Base-by-base conservation (phyloP, 2,113 vertebrate genomes). In the Numenius arquata region DNA sequence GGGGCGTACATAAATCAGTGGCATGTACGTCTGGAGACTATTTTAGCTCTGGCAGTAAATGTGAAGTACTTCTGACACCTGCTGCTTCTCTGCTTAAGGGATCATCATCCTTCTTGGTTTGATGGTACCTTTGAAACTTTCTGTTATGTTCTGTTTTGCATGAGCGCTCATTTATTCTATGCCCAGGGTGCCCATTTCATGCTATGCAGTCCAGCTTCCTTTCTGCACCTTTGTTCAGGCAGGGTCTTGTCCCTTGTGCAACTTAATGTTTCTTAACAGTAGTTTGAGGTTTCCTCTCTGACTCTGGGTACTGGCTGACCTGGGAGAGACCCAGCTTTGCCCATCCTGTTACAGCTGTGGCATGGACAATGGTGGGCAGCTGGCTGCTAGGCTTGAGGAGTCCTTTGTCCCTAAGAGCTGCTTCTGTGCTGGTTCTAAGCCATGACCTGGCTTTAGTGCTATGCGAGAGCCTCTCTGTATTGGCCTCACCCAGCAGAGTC, bases 391-490 rank as follows among this genome's bases (percentile, higher is more conserved):
- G n/a, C 2, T 22, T 36, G n/a, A 85, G 52, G 43, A 79, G 40
- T 68, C 67, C 34, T 77, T 70, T 62, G 30, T 80, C 22, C 58
- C 27, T 19, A 25, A 19, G 50, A 74, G 15, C 43, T 81, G 23
- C 34, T 59, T 70, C 30, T 62, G 43, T 66, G 15, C 47, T 55
- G 16, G 15, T 89, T 91, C 68, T 27, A 58, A 56, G 65, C 63
- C 19, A 3, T 26, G 27, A 38, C 45, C 50, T 80, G 47, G 36
- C 36, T 76, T 83, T 26, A 65, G n/a, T 1, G 2, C 29, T 58
- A 0, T 40, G 40, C 0, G 0, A 52, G 62, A 83, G 10, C 25
- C 25, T 71, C 34, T 85, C 52, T 73, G 43, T n/a, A 5, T 36
- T 47, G 38, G n/a, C 36, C 53, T 41, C 43, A 58, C 40, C 36